Percentiles rank a stretch among this genome's conserved stretches.
These are phyloP conservation scores for Ptiloglossa arizonensis DNA, from an alignment of 1,140 invertebrate species.

Conservation along the genomic window DNA sequence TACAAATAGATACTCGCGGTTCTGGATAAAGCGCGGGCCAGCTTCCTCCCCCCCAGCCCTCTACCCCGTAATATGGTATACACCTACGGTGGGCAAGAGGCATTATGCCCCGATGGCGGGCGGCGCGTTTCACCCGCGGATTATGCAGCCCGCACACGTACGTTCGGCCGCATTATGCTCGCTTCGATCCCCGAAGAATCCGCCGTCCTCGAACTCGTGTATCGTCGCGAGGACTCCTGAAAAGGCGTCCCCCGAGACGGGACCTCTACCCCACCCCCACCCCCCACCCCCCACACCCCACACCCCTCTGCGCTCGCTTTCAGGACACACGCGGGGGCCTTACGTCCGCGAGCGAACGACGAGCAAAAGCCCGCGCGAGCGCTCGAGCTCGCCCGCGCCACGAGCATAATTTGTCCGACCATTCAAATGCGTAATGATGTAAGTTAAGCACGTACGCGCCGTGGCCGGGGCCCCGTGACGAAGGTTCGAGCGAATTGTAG, in stretches of 20 bases:
- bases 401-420: conserved; percentile 58
- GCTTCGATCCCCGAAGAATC: conserved; percentile 56
- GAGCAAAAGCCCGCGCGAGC: not conserved
- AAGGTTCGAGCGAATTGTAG: not conserved
- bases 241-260: conserved; percentile 40
- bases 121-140: conserved; percentile 47
- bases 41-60: conserved; percentile 40
- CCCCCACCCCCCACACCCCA: too few relatives aligned
- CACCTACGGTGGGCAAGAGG: conserved; percentile 39
- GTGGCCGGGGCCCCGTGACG: conserved; percentile 4
- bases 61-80: conserved; percentile 46
- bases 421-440: conserved; percentile 62
- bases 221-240: conserved; percentile 41
- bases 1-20: conserved; percentile 18
- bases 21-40: conserved; percentile 34
- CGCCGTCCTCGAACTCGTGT: conserved; percentile 24
- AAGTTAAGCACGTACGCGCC: conserved; percentile 49
- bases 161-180: conserved; percentile 47
- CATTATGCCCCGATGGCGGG: conserved; percentile 51
- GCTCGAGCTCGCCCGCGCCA: not conserved
- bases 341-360: too few relatives aligned
- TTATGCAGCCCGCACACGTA: conserved; percentile 62
- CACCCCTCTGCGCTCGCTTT: too few relatives aligned
- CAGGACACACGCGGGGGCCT: not conserved
- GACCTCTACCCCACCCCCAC: too few relatives aligned